Base-by-base conservation (phyloP, 1,140 invertebrate genomes). In the Penaeus chinensis region DNA sequence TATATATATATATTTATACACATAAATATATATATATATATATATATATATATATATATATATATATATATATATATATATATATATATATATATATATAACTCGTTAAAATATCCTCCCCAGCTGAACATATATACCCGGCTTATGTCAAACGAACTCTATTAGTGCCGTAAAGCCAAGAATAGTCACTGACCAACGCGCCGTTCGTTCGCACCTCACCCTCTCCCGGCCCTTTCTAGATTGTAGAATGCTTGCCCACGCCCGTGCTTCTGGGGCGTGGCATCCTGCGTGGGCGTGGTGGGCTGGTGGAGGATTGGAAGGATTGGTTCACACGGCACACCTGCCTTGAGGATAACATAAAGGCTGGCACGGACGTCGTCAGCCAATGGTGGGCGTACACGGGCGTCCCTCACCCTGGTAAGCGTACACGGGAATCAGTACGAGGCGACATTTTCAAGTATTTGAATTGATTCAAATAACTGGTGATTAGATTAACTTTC, bases 291-390 rank as follows among this genome's bases (percentile, higher is more conserved):
- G 85, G 85, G 16, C 19, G 62, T 13, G 85, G 89, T 16, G 89
- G 89, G 0, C 11, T 47, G 22, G 89, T 89, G 13, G 61, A 18
- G 5, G 79, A 85, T 65, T 89, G 89, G 89, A 13, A 71, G 0
- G 89, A 87, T 77, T 89, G 89, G 89, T 80, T 87, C 47, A 82
- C 69, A 10, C 69, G 71, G 20, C 89, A 89, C 77, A 89, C 89
- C 7, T 63, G 42, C 60, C 85, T 89, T 5, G 20, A 32, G 10
- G 76, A 74, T 22, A 69, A 47, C 54, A 62, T 84, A 11, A 27
- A 11, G 10, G 16, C 80, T 2, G 80, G 71, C 1, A 69, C 63
- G 2, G 27, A 20, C 3, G 4, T 87, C 19, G 63, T 89, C 62
- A 61, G 71, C 13, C 63, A 84, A 66, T 89, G 89, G 89, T 89